A percentile compares a stretch with the other conserved stretches of the same genome.
phyloP scores from a whole-genome alignment of 2,888 invertebrate species.

The Eupithecia centaureata region DNA sequence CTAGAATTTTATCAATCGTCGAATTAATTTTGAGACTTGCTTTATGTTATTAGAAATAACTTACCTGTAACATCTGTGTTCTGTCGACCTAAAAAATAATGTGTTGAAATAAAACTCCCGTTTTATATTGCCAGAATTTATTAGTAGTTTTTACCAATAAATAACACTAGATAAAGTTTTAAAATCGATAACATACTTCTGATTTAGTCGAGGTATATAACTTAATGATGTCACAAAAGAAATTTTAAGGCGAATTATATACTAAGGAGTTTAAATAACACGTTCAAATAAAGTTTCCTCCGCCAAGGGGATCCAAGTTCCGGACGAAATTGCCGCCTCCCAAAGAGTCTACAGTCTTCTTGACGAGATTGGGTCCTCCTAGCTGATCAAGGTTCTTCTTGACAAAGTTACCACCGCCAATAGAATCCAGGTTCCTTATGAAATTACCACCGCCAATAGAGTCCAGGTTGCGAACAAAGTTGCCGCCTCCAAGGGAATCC shows the following conservation, averaged over 20 bases:
- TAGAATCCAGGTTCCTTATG: slow-evolving; percentile 69
- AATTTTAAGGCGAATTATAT: slow-evolving; percentile 38
- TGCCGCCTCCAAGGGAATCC: slow-evolving; percentile 70
- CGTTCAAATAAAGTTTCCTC: slow-evolving; percentile 69
- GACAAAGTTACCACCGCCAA: slow-evolving; percentile 73
- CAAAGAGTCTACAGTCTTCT: slow-evolving; percentile 72
- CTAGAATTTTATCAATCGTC: slow-evolving; percentile 52
- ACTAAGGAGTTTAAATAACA: slow-evolving; percentile 30
- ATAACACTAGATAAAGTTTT: slow-evolving; percentile 44
- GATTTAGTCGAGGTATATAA: slow-evolving; percentile 54
- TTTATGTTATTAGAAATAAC: neutral
- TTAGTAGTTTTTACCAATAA: slow-evolving; percentile 51
- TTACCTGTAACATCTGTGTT: neutral
- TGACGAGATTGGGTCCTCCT: slow-evolving; percentile 74
- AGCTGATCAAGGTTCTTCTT: slow-evolving; percentile 74
- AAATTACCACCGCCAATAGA: slow-evolving; percentile 76
- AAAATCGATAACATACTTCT: slow-evolving; percentile 49
- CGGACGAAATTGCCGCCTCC: slow-evolving; percentile 75
- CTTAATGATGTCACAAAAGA: slow-evolving; percentile 45
- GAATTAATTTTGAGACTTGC: neutral
- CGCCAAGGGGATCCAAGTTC: slow-evolving; percentile 70
- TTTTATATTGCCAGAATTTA: slow-evolving; percentile 56
- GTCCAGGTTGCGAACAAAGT: slow-evolving; percentile 71
- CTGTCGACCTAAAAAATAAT: neutral
- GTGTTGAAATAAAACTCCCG: slow-evolving; percentile 3